Evolutionary conservation across 2,797 vertebrate species (phyloP).

Genomic region (Parotocinclus haroldoi): DNA sequence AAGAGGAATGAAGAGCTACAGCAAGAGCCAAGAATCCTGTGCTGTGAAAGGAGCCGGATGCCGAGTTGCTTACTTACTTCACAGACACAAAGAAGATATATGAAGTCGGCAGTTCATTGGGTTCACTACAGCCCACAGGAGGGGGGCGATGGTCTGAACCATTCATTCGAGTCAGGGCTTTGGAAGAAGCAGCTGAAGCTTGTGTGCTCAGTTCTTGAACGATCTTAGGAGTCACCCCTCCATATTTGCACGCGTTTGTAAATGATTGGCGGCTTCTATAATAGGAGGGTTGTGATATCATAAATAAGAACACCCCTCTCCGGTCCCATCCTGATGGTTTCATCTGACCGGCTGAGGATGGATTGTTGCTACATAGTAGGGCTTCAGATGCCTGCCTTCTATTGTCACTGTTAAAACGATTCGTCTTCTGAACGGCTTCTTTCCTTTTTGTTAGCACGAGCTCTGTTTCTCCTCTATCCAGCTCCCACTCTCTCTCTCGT

Average conservation of each 20-base stretch:
- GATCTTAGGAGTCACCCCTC: background rate
- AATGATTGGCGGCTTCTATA: background rate
- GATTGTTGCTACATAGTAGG: constrained; percentile 15
- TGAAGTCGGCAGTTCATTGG: constrained; percentile 33
- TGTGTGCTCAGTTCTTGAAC: background rate
- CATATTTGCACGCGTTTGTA: background rate
- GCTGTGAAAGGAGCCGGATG: constrained; percentile 3
- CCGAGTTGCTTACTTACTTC: constrained; percentile 9
- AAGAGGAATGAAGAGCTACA: too few relatives aligned
- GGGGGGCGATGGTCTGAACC: background rate
- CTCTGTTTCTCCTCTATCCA: background rate
- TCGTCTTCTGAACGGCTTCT: background rate
- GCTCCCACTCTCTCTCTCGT: background rate
- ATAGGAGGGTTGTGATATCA: too few relatives aligned
- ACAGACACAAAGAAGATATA: constrained; percentile 9
- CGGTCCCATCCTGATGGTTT: constrained; percentile 26
- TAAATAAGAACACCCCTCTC: constrained; percentile 4
- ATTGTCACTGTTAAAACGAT: constrained; percentile 16
- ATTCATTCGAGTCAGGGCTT: background rate
- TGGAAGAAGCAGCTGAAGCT: constrained; percentile 1
- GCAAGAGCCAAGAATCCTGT: background rate
- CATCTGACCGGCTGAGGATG: constrained; percentile 20
- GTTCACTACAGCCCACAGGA: constrained; percentile 25
- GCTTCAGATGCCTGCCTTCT: constrained; percentile 10
- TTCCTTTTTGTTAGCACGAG: background rate